Evolutionary conservation across 2,113 vertebrate genomes (phyloP).

Genomic region (Cheilinus undulatus): DNA sequence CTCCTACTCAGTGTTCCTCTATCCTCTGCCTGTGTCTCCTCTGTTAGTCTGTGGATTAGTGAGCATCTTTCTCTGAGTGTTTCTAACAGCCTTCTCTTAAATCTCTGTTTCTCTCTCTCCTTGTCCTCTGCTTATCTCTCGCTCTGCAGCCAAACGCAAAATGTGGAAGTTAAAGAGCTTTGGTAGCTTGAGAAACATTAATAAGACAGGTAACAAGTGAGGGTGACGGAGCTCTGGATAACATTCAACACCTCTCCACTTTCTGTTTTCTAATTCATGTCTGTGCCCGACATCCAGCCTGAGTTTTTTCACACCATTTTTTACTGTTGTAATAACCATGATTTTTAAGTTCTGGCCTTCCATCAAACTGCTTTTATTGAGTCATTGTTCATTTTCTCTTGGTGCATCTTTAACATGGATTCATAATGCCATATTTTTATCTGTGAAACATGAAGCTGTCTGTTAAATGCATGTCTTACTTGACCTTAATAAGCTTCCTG

Average conservation of each 20-base stretch:
- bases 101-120: constrained; percentile 61
- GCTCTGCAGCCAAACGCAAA: constrained; percentile 97
- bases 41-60: background rate
- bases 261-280: constrained; percentile 14
- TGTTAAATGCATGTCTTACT: background rate
- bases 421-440: background rate
- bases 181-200: constrained; percentile 99
- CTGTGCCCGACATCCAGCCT: constrained; percentile 13
- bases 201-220: constrained; percentile 95
- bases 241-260: constrained; percentile 5
- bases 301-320: constrained; percentile 5
- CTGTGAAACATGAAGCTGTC: background rate
- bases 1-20: background rate
- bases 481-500: constrained; percentile 4
- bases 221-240: constrained; percentile 34
- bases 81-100: constrained; percentile 70
- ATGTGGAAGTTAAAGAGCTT: constrained; percentile 99
- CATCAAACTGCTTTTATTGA: constrained; percentile 2
- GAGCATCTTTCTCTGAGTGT: constrained; percentile 17
- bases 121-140: constrained; percentile 77
- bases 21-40: background rate
- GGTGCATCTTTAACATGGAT: background rate
- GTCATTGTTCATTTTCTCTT: constrained; percentile 9
- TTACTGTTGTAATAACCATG: constrained; percentile 2
- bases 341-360: constrained; percentile 17